phyloP scores from a whole-genome alignment of 2,888 invertebrate species.

The Chrysolina americana region DNA sequence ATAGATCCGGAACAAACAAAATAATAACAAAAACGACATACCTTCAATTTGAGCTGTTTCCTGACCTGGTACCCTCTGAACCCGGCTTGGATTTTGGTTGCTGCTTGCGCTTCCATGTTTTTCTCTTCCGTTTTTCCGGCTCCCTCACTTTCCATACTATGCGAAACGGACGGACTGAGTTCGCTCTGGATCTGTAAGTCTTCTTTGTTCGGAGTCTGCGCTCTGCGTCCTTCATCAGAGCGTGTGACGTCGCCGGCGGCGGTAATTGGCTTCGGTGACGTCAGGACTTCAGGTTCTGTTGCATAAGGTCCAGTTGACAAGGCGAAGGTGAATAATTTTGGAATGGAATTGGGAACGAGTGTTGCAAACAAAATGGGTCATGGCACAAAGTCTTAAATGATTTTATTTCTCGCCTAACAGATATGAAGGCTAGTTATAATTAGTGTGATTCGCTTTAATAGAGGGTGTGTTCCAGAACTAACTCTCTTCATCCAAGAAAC shows the following conservation, averaged over 20 bases:
- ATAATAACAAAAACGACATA: constrained; percentile 43
- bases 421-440: too few species aligned
- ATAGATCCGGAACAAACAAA: background rate
- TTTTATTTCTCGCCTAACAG: background rate
- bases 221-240: constrained; percentile 38
- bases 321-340: constrained; percentile 32
- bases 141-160: constrained; percentile 54
- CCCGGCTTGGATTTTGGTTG: constrained; percentile 81
- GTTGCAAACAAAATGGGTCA: constrained; percentile 4
- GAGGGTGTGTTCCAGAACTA: too few species aligned
- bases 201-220: constrained; percentile 64
- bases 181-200: constrained; percentile 54
- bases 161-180: constrained; percentile 41
- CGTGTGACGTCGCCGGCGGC: constrained; percentile 39
- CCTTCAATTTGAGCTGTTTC: constrained; percentile 68
- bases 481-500: too few species aligned
- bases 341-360: background rate
- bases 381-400: constrained; percentile 12
- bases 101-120: constrained; percentile 69
- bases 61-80: constrained; percentile 78
- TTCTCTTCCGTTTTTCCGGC: constrained; percentile 33
- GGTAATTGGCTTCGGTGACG: constrained; percentile 56
- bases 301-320: constrained; percentile 35
- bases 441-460: too few species aligned
- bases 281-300: constrained; percentile 55